Percentiles rank a stretch among this genome's conserved stretches.
These are phyloP conservation scores for Gadopsis marmoratus DNA, from an alignment of 2,797 vertebrate genomes.

Conservation along the genomic window DNA sequence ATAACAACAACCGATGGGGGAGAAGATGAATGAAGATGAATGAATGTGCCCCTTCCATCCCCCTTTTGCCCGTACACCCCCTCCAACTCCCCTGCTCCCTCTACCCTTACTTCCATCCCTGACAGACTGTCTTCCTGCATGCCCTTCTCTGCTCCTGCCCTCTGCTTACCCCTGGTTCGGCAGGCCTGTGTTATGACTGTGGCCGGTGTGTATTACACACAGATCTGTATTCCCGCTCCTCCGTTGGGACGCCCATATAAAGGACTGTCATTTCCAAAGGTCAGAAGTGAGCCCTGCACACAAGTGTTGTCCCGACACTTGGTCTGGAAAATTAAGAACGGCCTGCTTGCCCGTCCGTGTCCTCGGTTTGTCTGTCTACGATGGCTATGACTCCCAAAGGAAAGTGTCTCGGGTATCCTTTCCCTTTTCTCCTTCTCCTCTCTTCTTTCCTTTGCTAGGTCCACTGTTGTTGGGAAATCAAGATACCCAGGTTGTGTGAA, in stretches of 20 bases:
- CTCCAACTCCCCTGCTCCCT: slow-evolving; percentile 43
- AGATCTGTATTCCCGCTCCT: slow-evolving; percentile 82
- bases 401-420: slow-evolving; percentile 68
- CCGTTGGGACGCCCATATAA: slow-evolving; percentile 84
- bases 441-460: slow-evolving; percentile 44
- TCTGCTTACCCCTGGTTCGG: slow-evolving; percentile 56
- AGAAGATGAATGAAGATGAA: slow-evolving; percentile 83
- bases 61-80: slow-evolving; percentile 38
- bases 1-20: slow-evolving; percentile 81
- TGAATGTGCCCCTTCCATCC: slow-evolving; percentile 72
- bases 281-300: slow-evolving; percentile 86
- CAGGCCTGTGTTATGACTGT: slow-evolving; percentile 85
- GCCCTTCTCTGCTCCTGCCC: slow-evolving; percentile 54
- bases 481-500: slow-evolving; percentile 50
- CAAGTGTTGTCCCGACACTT: slow-evolving; percentile 86
- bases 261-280: slow-evolving; percentile 88
- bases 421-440: slow-evolving; percentile 49
- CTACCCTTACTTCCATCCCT: slow-evolving; percentile 60
- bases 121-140: slow-evolving; percentile 62
- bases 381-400: slow-evolving; percentile 53
- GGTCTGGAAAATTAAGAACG: slow-evolving; percentile 79
- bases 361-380: slow-evolving; percentile 67
- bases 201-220: slow-evolving; percentile 86
- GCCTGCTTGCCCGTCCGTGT: slow-evolving; percentile 62
- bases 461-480: slow-evolving; percentile 54